Evolutionary conservation across 23 tunicate genomes (phyloP).

Genomic region (Aplidium turbinatum): DNA sequence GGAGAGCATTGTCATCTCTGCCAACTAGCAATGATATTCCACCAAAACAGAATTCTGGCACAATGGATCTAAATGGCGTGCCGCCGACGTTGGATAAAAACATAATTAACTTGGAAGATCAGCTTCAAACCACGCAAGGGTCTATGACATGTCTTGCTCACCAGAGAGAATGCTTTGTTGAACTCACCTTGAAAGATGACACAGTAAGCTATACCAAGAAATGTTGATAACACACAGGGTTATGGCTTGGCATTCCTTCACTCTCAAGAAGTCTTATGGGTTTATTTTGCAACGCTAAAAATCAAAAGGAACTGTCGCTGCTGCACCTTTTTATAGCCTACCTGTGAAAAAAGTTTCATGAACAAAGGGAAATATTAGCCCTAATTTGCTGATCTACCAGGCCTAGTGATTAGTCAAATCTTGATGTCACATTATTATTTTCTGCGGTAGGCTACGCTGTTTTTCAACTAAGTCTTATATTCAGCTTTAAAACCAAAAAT

Average conservation of each 20-base stretch:
- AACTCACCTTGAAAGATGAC: constrained; percentile 50
- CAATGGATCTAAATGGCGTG: not conserved
- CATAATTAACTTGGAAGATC: constrained; percentile 6
- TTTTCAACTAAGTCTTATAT: not conserved
- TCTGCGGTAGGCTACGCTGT: not conserved
- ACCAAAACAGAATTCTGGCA: not conserved
- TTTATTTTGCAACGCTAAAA: no score
- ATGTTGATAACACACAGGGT: no score
- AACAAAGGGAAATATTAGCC: no score
- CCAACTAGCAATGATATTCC: constrained; percentile 1
- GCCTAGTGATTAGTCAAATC: no score
- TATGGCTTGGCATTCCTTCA: no score
- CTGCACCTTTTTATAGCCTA: no score
- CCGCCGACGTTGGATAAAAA: not conserved
- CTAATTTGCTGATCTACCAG: no score
- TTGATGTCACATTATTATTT: no score
- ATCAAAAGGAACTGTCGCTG: no score
- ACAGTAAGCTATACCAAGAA: constrained; percentile 24
- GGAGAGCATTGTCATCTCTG: constrained; percentile 38
- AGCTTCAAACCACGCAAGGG: constrained; percentile 48
- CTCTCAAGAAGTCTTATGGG: no score
- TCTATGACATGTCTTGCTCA: constrained; percentile 25
- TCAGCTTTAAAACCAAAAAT: not conserved
- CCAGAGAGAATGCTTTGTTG: constrained; percentile 45
- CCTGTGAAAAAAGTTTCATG: no score